These are phyloP conservation scores for Bugula neritina DNA, from an alignment of 2,888 invertebrate species.

Conservation along the genomic window DNA sequence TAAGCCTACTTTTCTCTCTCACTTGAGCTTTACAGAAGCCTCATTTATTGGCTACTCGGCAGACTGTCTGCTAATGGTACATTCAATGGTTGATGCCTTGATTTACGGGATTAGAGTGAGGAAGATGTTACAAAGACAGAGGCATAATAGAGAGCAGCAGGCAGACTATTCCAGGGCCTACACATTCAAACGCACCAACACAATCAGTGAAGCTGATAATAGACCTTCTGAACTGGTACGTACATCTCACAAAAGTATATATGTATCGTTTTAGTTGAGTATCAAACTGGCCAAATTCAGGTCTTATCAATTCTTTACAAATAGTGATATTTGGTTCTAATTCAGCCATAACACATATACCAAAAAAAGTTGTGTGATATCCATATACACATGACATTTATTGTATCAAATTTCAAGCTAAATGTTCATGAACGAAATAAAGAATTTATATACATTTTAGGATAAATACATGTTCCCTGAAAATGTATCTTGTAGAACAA, in stretches of 20 bases:
- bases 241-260: background rate
- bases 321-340: no score
- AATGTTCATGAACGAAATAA: no score
- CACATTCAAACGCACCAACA: background rate
- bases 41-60: slow-evolving; percentile 16
- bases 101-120: slow-evolving; percentile 8
- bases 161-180: slow-evolving; percentile 12
- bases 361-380: no score
- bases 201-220: background rate
- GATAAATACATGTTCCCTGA: no score
- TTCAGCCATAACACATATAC: no score
- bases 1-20: background rate
- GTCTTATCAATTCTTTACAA: no score
- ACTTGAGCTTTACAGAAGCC: background rate
- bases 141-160: background rate
- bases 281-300: background rate
- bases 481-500: no score
- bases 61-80: slow-evolving; percentile 7
- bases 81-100: slow-evolving; percentile 19
- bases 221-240: background rate
- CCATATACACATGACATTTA: no score
- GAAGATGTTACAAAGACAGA: background rate
- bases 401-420: no score
- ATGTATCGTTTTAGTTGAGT: background rate
- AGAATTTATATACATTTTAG: no score